Conservation (phyloP, 1,140 invertebrate genomes). For the Cepaea nemoralis region DNA sequence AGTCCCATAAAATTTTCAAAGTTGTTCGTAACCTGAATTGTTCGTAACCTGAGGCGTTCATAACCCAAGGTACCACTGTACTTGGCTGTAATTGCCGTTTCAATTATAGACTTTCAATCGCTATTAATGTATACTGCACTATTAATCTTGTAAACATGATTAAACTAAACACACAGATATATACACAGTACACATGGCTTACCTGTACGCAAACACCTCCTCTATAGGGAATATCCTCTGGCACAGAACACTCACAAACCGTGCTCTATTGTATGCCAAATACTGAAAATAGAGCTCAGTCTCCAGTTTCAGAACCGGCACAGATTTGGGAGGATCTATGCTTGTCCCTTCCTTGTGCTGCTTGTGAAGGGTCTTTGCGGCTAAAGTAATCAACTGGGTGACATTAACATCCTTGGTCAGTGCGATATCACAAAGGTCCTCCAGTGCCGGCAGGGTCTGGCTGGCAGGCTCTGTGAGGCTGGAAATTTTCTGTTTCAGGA, state of each 20-base stretch:
- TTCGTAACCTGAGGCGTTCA: too few relatives aligned
- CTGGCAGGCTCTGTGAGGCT: neutral
- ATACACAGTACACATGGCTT: too few relatives aligned
- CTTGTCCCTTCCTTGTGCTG: neutral
- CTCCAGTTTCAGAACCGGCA: conserved; percentile 7
- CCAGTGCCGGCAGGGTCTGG: neutral
- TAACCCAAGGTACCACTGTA: too few relatives aligned
- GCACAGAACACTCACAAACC: conserved; percentile 10
- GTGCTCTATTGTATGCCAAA: conserved; percentile 13
- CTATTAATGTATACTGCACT: too few relatives aligned
- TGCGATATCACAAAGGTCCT: conserved; percentile 6
- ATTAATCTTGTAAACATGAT: too few relatives aligned
- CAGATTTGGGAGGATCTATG: conserved; percentile 36
- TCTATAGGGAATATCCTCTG: conserved; percentile 32
- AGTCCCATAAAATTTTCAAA: too few relatives aligned
- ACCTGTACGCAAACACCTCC: conserved; percentile 39
- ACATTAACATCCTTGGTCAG: conserved; percentile 30
- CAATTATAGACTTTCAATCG: too few relatives aligned
- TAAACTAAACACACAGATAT: too few relatives aligned
- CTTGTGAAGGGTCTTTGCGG: neutral
- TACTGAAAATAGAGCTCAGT: conserved; percentile 27
- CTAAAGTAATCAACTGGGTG: conserved; percentile 3
- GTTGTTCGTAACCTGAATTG: too few relatives aligned
- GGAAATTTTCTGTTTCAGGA: conserved; percentile 15
- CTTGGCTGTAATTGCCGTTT: too few relatives aligned